Evolutionary conservation across 2,113 vertebrate genomes (phyloP), one percentile per base, ranked within the genome.

Genomic region (Ifrita kowaldi): DNA sequence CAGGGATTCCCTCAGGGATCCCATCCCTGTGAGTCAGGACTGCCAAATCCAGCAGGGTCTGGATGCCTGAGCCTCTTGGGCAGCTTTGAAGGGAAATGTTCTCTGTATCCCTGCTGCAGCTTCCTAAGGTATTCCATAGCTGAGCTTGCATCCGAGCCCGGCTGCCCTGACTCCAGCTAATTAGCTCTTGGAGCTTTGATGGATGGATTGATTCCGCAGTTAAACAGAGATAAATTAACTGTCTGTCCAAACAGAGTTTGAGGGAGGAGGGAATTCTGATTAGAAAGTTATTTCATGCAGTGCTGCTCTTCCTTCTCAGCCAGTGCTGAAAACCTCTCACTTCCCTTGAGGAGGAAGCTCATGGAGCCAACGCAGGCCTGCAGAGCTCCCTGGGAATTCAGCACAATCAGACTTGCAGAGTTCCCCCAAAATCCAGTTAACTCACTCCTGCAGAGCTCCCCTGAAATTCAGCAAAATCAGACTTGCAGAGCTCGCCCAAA

Each of bases 191-290:
- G 52, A 83, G 90, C 96, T 96, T 94, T 97, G 97, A 97, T 97
- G 94, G 97, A 97, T 97, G 97, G 95, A 92, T 96, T 97, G 97
- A 92, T 94, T 95, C 96, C 33, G 59, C 93, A 87, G 83, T 97
- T 96, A 96, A 97, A 95, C 94, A 56, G 96, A 97, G 97, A 97
- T 97, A 97, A 97, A 97, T 97, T 96, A 97, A 97, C 97, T 96
- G 97, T 97, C 95, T 80, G 4, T 96, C 90, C 89, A 93, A 97
- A 89, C 33, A 67, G 85, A 96, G 91, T 95, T 95, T 90, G 95
- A 96, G 91, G 89, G 95, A 97, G 91, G 89, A 95, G 89, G 94
- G 92, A 97, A 96, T 97, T 96, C 84, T 74, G 87, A 96, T 96
- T 82, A 93, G 93, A 85, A 84, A 68, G 74, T 96, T 93, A 96